A percentile compares a stretch with the other conserved stretches of the same genome.
phyloP scores from a whole-genome alignment of 2,888 invertebrate genomes.

The Caenorhabditis auriculariae region DNA sequence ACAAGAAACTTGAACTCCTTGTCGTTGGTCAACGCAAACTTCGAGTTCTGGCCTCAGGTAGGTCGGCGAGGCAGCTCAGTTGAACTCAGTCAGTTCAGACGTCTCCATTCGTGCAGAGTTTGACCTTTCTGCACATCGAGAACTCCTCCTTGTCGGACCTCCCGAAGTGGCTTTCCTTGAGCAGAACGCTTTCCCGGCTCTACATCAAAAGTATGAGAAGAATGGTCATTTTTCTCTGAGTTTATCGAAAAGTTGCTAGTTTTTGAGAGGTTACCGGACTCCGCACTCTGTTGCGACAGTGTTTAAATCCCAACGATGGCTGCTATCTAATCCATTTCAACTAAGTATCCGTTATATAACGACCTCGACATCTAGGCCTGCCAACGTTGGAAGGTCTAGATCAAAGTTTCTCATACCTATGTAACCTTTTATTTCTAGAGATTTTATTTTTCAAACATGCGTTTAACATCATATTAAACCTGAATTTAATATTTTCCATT shows the following conservation, averaged over 20 bases:
- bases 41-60: constrained; percentile 36
- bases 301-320: too few species aligned
- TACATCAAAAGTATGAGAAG: constrained; percentile 17
- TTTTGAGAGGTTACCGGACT: too few species aligned
- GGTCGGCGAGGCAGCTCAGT: neutral
- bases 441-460: too few species aligned
- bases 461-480: too few species aligned
- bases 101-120: constrained; percentile 23
- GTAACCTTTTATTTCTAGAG: too few species aligned
- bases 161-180: constrained; percentile 48
- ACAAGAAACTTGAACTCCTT: constrained; percentile 18
- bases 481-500: too few species aligned
- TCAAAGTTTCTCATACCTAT: too few species aligned
- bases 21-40: constrained; percentile 41
- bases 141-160: constrained; percentile 41
- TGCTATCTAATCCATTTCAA: too few species aligned
- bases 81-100: constrained; percentile 1
- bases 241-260: neutral
- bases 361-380: too few species aligned
- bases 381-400: too few species aligned
- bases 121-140: constrained; percentile 49
- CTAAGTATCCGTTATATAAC: too few species aligned
- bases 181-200: constrained; percentile 7
- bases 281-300: too few species aligned
- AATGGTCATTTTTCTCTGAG: neutral